These are phyloP conservation scores for Drosophila robusta DNA, from an alignment of 2,888 invertebrate genomes.

Conservation along the genomic window DNA sequence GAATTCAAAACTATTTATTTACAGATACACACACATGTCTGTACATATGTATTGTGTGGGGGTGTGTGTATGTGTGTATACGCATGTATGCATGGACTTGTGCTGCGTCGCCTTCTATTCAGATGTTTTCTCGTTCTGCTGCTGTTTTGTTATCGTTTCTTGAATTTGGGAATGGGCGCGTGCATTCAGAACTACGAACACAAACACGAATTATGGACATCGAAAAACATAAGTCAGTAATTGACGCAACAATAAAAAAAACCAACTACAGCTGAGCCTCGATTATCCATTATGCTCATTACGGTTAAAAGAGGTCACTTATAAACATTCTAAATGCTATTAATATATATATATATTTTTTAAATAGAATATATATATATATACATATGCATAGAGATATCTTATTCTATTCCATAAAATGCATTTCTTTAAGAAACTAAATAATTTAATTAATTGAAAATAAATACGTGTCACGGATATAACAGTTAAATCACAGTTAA, in stretches of 20 bases:
- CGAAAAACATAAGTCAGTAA: not conserved
- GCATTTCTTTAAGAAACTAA: no score
- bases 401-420: no score
- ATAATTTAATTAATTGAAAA: no score
- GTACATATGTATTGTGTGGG: constrained; percentile 7
- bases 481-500: no score
- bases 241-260: not conserved
- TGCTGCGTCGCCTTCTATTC: constrained; percentile 20
- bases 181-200: not conserved
- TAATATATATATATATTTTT: no score
- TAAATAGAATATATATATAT: no score
- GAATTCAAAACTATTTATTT: constrained; percentile 55
- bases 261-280: no score
- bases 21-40: constrained; percentile 27
- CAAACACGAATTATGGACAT: not conserved
- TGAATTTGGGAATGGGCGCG: not conserved
- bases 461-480: no score
- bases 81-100: constrained; percentile 9
- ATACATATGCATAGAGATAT: no score
- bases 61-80: not conserved
- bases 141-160: constrained; percentile 2
- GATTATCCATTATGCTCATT: no score
- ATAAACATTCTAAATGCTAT: no score
- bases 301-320: no score
- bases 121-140: constrained; percentile 10